Evolutionary conservation across 2,888 invertebrate species (phyloP), one percentile per base, ranked within the genome.

Genomic region (Trachelus stipa): DNA sequence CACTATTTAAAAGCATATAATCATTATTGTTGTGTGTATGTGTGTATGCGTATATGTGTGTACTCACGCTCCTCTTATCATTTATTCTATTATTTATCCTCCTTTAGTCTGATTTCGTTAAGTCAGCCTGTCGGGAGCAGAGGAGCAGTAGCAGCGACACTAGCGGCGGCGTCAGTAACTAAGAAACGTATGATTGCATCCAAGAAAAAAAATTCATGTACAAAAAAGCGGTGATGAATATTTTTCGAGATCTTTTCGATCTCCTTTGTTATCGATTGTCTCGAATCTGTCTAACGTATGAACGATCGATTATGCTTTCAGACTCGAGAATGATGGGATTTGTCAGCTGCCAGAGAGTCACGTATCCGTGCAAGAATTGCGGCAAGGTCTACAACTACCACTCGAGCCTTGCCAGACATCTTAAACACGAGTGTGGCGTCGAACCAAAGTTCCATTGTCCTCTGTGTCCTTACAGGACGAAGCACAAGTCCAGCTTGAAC

Each of bases 391-490:
- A 92, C 89, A 90, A 89, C 85, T 91, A 91, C 84, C 88, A 90
- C 79, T 91, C 91, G 79, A 91, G 91, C 79, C 82, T 92, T 86
- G 90, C 90, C 68, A 88, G 92, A 74, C 92, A 92, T 79, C 82
- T 91, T 82, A 91, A 91, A 82, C 92, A 92, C 86, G 93, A 93
- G 82, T 93, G 93, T 83, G 93, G 93, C 30, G 92, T 93, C 79
- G 92, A 92, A 78, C 92, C 93, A 12, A 91, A 91, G 79, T 92
- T 92, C 84, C 89, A 89, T 69, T 93, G 93, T 84, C 90, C 91
- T 0, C 83, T 92, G 76, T 93, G 93, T 82, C 87, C 91, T 40
- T 91, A 91, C 83, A 89, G 87, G 80, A 91, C 91, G n/a, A 88
- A 88, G 76, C 90, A 89, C 83, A 89, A 87, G 73, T 91, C 91